A percentile compares a stretch with the other conserved stretches of the same genome.
phyloP scores from a whole-genome alignment of 1,140 invertebrate genomes.

The Paracyclopina nana region DNA sequence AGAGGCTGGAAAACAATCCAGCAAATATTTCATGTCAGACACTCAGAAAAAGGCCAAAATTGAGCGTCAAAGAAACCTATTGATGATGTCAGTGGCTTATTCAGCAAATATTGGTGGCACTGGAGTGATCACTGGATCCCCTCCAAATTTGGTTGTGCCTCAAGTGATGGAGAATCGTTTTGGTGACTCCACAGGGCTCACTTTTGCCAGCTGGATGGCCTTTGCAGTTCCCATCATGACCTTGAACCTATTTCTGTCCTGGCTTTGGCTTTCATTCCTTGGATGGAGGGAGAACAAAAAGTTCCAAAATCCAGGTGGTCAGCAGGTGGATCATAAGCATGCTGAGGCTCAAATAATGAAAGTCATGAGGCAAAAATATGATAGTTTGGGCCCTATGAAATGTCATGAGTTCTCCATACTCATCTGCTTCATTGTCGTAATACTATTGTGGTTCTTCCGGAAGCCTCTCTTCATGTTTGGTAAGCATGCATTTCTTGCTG shows the following conservation, averaged over 20 bases:
- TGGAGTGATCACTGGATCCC: conserved; percentile 64
- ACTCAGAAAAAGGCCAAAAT: background rate
- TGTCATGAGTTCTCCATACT: background rate
- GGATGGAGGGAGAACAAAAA: background rate
- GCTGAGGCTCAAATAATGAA: too few species aligned
- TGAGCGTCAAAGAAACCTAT: background rate
- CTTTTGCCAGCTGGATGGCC: conserved; percentile 29
- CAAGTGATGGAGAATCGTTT: conserved; percentile 33
- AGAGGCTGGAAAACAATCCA: background rate
- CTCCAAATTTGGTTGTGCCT: conserved; percentile 66
- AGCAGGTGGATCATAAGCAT: too few species aligned
- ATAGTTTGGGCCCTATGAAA: background rate
- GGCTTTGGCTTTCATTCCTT: conserved; percentile 37
- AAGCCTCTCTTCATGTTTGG: too few species aligned
- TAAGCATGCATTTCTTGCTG: too few species aligned
- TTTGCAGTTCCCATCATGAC: conserved; percentile 39
- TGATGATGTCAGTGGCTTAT: conserved; percentile 48
- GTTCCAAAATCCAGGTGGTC: background rate
- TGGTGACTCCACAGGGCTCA: conserved; percentile 21
- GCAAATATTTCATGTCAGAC: background rate
- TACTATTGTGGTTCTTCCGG: conserved; percentile 34
- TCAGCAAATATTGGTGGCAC: conserved; percentile 58
- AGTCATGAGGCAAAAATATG: background rate
- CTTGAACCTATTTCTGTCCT: conserved; percentile 45
- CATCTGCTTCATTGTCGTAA: conserved; percentile 27